Percentiles rank a stretch among this genome's conserved stretches.
Conservation (phyloP, 2,888 invertebrate genomes). For the Sarcophaga carnaria region DNA sequence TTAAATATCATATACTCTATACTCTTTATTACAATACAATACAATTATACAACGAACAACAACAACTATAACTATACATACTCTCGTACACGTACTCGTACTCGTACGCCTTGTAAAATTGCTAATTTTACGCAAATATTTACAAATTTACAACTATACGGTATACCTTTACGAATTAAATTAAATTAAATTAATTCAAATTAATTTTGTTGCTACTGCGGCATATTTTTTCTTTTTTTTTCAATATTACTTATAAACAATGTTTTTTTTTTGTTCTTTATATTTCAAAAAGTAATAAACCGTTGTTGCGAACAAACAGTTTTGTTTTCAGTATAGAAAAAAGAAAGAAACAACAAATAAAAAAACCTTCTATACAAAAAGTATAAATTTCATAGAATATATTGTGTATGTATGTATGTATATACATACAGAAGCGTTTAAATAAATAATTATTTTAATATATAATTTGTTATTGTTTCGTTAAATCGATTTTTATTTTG, state of each 20-base stretch:
- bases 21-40: not conserved
- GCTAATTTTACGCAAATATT: constrained; percentile 1
- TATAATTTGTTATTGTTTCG: constrained; percentile 47
- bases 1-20: not conserved
- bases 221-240: constrained; percentile 9
- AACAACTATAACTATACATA: not conserved
- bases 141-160: not conserved
- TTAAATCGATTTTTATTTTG: not conserved
- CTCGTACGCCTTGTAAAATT: not conserved
- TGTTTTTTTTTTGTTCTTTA: not conserved
- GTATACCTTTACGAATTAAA: constrained; percentile 1
- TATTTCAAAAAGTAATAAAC: constrained; percentile 12
- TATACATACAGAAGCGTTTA: too few relatives aligned
- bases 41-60: not conserved
- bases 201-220: constrained; percentile 21
- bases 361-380: constrained; percentile 9
- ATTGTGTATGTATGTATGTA: not conserved
- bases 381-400: not conserved
- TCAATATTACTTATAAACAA: not conserved
- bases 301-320: constrained; percentile 28
- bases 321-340: not conserved
- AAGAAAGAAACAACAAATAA: constrained; percentile 9
- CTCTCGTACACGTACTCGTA: not conserved
- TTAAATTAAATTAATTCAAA: constrained; percentile 3
- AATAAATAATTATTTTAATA: too few relatives aligned